Percentiles rank a stretch among this genome's conserved stretches.
Conservation (phyloP, 2,888 invertebrate genomes). For the Latrodectus elegans region DNA sequence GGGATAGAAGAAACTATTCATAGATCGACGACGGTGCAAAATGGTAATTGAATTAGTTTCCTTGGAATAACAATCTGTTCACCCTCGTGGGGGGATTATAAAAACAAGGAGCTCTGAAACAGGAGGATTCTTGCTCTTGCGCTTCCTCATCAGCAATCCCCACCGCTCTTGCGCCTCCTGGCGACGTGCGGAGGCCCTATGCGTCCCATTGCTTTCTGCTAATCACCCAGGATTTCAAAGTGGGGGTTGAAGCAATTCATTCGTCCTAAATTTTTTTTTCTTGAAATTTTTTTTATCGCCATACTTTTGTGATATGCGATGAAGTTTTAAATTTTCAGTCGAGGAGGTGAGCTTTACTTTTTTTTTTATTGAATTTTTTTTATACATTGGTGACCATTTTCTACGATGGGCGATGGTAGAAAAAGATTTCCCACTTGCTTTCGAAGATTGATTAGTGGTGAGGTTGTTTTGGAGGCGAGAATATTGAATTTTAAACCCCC, state of each 20-base stretch:
- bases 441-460: too few relatives aligned
- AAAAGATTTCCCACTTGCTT: constrained; percentile 8
- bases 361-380: constrained; percentile 10
- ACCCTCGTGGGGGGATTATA: constrained; percentile 55
- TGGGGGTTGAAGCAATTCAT: constrained; percentile 30
- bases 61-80: constrained; percentile 68
- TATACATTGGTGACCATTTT: constrained; percentile 16
- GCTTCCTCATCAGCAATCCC: neutral
- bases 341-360: constrained; percentile 25
- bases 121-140: constrained; percentile 1
- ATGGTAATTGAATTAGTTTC: constrained; percentile 67
- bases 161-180: constrained; percentile 2
- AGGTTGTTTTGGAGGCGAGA: too few relatives aligned
- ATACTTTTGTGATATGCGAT: constrained; percentile 31
- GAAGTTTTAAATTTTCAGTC: constrained; percentile 57
- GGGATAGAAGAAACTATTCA: constrained; percentile 58
- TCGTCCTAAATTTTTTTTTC: constrained; percentile 2
- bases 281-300: neutral
- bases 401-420: constrained; percentile 9
- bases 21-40: constrained; percentile 65
- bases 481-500: too few relatives aligned
- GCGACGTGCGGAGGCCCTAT: neutral
- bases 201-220: constrained; percentile 42
- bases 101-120: constrained; percentile 45
- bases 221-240: constrained; percentile 63